Percentiles rank a stretch among this genome's conserved stretches.
Conservation (phyloP, 2,113 vertebrate species). For the Albula glossodonta region DNA sequence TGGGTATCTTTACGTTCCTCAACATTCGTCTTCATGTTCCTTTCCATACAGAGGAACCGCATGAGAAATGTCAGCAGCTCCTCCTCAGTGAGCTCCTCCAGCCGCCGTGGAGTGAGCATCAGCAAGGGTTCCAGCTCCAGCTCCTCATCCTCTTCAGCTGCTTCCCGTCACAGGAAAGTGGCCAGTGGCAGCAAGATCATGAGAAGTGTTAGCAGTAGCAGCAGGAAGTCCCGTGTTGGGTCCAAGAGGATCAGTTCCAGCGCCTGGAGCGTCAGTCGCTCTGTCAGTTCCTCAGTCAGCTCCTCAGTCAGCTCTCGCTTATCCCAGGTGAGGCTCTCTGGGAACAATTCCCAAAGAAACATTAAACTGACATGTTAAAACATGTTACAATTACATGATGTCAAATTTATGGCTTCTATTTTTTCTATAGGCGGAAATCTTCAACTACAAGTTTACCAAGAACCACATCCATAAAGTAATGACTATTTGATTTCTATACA, state of each 20-base stretch:
- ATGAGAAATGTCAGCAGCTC: constrained; percentile 46
- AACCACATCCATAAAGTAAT: constrained; percentile 53
- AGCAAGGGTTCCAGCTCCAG: constrained; percentile 30
- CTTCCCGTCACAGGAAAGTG: background rate
- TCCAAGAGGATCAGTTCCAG: accelerated
- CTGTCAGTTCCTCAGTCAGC: accelerated
- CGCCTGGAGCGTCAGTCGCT: background rate
- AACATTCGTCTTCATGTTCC: constrained; percentile 30
- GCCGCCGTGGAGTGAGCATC: constrained; percentile 13
- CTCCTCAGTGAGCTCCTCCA: constrained; percentile 30
- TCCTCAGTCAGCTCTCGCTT: background rate
- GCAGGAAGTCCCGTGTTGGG: background rate
- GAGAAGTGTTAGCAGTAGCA: constrained; percentile 5
- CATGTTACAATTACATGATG: no score
- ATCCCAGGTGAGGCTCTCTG: background rate
- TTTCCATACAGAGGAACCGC: background rate
- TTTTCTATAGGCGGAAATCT: constrained; percentile 38
- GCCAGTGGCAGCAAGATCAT: accelerated
- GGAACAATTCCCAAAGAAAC: no score
- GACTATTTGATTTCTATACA: background rate
- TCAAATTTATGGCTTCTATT: background rate
- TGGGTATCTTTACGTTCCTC: constrained; percentile 46
- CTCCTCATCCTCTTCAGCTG: constrained; percentile 28
- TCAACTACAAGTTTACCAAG: constrained; percentile 40
- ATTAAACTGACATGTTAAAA: no score